A percentile compares a stretch with the other conserved stretches of the same genome.
Evolutionary conservation across 2,797 vertebrate genomes (phyloP).

Genomic region (Melanogrammus aeglefinus): DNA sequence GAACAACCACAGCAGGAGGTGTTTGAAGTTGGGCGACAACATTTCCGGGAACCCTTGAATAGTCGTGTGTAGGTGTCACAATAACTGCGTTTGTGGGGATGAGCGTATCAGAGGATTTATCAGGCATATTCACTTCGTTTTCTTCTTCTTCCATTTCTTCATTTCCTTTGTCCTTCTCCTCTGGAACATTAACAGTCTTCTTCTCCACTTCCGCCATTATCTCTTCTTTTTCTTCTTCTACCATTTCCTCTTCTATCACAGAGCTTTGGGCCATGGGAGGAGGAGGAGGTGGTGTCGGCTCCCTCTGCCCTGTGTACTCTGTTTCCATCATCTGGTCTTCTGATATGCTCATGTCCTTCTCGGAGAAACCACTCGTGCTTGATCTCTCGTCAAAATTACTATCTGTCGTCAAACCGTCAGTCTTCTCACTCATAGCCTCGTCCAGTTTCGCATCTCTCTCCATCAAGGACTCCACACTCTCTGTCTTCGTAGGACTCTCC

Average conservation of each 20-base stretch:
- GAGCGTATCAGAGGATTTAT: conserved; percentile 58
- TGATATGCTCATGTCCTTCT: conserved; percentile 73
- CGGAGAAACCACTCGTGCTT: conserved; percentile 67
- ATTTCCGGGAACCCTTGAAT: conserved; percentile 36
- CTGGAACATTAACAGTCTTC: conserved; percentile 32
- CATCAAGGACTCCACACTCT: conserved; percentile 58
- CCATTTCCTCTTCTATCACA: conserved; percentile 59
- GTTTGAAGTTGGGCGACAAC: conserved; percentile 53
- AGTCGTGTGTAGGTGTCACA: conserved; percentile 51
- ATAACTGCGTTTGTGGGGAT: conserved; percentile 62
- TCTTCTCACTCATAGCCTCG: conserved; percentile 59
- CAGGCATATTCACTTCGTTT: conserved; percentile 34
- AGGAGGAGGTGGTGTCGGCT: conserved; percentile 51
- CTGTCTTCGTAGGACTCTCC: conserved; percentile 60
- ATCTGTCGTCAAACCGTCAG: conserved; percentile 59
- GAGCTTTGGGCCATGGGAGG: conserved; percentile 46
- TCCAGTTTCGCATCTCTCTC: conserved; percentile 62
- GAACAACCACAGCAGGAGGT: conserved; percentile 63
- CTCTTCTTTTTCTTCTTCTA: conserved; percentile 55
- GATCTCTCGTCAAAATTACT: conserved; percentile 67
- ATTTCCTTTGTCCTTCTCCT: conserved; percentile 48
- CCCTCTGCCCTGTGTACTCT: conserved; percentile 55
- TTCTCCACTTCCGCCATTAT: conserved; percentile 52
- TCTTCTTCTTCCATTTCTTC: conserved; percentile 39
- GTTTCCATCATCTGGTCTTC: conserved; percentile 67